Evolutionary conservation across 2,888 invertebrate genomes (phyloP).

Genomic region (Tetropium fuscum): DNA sequence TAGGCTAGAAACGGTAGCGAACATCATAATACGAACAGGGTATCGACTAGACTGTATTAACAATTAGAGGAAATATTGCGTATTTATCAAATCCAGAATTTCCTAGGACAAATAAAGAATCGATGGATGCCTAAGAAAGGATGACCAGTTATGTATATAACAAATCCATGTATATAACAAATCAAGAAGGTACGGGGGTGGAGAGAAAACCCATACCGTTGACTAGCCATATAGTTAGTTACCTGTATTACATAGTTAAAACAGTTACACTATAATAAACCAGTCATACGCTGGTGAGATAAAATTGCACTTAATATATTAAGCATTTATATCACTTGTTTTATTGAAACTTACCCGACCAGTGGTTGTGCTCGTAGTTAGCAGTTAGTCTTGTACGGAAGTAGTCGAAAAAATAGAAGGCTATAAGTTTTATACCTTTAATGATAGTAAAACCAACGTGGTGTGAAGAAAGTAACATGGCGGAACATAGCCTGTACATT

Average conservation of each 20-base stretch:
- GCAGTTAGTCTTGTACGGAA: slow-evolving; percentile 43
- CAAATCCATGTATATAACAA: slow-evolving; percentile 10
- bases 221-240: slow-evolving; percentile 39
- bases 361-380: slow-evolving; percentile 39
- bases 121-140: too few species aligned
- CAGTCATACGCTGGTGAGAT: slow-evolving; percentile 42
- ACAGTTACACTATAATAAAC: slow-evolving; percentile 46
- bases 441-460: slow-evolving; percentile 41
- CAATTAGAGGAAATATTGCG: too few species aligned
- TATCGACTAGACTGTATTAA: too few species aligned
- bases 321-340: slow-evolving; percentile 45
- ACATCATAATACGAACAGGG: too few species aligned
- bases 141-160: slow-evolving; percentile 20
- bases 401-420: slow-evolving; percentile 42
- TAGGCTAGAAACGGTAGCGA: too few species aligned
- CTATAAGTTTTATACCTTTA: slow-evolving; percentile 40
- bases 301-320: slow-evolving; percentile 50
- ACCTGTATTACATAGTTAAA: slow-evolving; percentile 38
- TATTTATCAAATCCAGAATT: too few species aligned
- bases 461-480: slow-evolving; percentile 42
- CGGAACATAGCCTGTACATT: too few species aligned
- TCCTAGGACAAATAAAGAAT: too few species aligned
- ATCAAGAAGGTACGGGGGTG: slow-evolving; percentile 35
- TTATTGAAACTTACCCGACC: slow-evolving; percentile 43
- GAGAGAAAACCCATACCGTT: slow-evolving; percentile 29